phyloP scores from a whole-genome alignment of 1,140 invertebrate genomes.

The Polypedilum pembai region DNA sequence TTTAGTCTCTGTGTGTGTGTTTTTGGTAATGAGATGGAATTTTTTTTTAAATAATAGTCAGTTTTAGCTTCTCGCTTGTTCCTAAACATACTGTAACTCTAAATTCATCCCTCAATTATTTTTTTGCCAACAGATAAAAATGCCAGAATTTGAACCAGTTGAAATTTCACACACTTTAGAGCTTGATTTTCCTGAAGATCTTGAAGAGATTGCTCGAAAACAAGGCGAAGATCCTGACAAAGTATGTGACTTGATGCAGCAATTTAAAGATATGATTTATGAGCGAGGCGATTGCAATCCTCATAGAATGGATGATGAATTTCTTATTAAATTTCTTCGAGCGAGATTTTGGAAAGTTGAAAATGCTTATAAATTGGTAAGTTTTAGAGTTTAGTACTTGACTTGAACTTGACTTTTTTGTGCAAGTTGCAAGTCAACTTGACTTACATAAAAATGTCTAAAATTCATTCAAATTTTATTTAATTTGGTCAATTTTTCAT shows the following conservation, averaged over 20 bases:
- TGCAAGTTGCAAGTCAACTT: no score
- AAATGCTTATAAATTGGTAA: constrained; percentile 71
- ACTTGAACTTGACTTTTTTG: no score
- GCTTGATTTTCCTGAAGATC: constrained; percentile 39
- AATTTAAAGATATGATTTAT: constrained; percentile 67
- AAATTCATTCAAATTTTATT: no score
- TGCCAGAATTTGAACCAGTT: constrained; percentile 35
- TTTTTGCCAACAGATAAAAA: constrained; percentile 31
- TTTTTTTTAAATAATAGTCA: no score
- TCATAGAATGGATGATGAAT: constrained; percentile 71
- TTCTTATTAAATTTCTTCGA: constrained; percentile 72
- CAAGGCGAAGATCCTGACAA: constrained; percentile 50
- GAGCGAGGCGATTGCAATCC: constrained; percentile 65
- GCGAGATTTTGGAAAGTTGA: constrained; percentile 73
- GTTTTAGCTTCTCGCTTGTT: no score
- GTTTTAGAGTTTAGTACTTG: no score
- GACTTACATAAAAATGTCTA: no score
- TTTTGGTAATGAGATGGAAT: no score
- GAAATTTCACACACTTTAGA: constrained; percentile 32
- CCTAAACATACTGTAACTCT: no score
- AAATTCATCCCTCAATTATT: no score
- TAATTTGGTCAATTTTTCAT: no score
- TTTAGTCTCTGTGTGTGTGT: no score
- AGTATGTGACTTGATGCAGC: constrained; percentile 46
- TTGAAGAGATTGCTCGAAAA: constrained; percentile 37